Percentiles rank a stretch among this genome's conserved stretches.
These are phyloP conservation scores for Lamprologus callipterus DNA, from an alignment of 2,113 vertebrate species.

Conservation along the genomic window DNA sequence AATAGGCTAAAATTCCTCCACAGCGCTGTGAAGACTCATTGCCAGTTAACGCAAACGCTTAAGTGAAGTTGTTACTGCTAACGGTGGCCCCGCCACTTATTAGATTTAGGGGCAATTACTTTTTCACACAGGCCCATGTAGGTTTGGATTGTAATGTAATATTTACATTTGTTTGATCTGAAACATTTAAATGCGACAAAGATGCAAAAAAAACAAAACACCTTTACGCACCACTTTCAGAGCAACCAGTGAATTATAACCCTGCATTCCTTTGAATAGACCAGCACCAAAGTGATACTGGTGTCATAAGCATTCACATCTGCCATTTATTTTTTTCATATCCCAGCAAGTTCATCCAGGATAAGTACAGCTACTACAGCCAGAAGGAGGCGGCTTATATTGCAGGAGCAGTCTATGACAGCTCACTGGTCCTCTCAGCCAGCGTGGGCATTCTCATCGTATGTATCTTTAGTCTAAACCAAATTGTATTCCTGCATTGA, in stretches of 20 bases:
- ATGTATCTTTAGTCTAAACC: slow-evolving; percentile 22
- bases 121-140: background rate
- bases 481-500: background rate
- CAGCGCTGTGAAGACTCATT: background rate
- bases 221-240: background rate
- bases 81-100: background rate
- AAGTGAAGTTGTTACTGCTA: background rate
- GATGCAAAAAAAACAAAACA: background rate
- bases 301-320: background rate
- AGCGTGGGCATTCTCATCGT: slow-evolving; percentile 75
- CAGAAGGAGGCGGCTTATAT: slow-evolving; percentile 73
- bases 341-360: slow-evolving; percentile 81
- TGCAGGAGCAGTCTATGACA: slow-evolving; percentile 75
- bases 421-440: slow-evolving; percentile 73
- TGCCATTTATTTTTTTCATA: background rate
- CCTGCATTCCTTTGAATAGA: background rate
- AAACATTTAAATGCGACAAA: background rate
- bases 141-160: background rate
- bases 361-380: slow-evolving; percentile 77
- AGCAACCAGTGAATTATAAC: background rate
- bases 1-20: background rate
- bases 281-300: background rate
- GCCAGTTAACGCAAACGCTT: background rate
- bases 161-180: background rate
- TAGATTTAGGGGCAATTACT: background rate